Conservation (phyloP, 2,797 vertebrate genomes). For the Todus mexicanus region DNA sequence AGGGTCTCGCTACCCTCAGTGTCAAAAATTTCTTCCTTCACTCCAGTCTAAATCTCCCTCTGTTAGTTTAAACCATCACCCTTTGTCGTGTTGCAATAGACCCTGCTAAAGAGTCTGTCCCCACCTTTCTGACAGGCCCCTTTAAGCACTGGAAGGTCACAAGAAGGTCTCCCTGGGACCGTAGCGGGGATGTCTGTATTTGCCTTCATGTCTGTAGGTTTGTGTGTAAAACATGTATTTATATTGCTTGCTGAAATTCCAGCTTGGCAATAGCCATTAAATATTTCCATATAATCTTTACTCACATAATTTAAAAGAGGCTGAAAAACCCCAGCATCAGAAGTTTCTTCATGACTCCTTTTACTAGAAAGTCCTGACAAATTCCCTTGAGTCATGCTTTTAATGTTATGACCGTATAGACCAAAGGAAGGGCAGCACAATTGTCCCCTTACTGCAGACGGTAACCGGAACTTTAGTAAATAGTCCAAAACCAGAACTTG, state of each 20-base stretch:
- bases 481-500: not conserved
- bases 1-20: not conserved
- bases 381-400: conserved; percentile 8
- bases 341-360: not conserved
- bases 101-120: not conserved
- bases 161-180: not conserved
- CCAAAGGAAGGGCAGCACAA: not conserved
- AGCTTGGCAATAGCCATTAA: not conserved
- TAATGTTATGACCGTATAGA: not conserved
- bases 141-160: not conserved
- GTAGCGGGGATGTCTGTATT: not conserved
- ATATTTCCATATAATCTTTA: not conserved
- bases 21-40: not conserved
- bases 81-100: not conserved
- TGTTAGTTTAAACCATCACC: not conserved
- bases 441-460: not conserved
- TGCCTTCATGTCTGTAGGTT: not conserved
- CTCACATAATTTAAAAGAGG: not conserved
- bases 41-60: not conserved
- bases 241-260: not conserved
- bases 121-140: not conserved
- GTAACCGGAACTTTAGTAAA: not conserved
- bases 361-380: conserved; percentile 53
- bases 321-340: not conserved
- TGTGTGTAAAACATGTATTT: not conserved